phyloP scores from a whole-genome alignment of 2,797 vertebrate species.

The Xerus rutilus region DNA sequence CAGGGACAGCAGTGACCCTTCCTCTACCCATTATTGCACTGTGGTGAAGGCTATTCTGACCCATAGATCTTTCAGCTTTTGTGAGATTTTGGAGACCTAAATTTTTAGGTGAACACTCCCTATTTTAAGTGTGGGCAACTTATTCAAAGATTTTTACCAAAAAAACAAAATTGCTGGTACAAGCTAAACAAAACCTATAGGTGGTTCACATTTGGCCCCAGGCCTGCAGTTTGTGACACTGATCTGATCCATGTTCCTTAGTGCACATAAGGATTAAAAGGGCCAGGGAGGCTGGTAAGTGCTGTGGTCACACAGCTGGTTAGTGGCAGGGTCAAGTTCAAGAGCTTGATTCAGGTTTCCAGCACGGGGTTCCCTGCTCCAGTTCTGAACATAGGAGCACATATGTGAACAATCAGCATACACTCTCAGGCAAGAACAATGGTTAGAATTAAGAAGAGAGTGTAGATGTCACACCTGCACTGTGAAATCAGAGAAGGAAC shows the following conservation, averaged over 20 bases:
- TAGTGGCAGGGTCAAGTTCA: not conserved
- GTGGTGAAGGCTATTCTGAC: not conserved
- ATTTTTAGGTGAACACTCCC: not conserved
- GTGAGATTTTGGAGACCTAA: not conserved
- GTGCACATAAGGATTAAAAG: not conserved
- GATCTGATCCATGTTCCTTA: not conserved
- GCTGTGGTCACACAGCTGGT: not conserved
- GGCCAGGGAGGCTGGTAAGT: not conserved
- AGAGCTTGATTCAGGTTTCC: not conserved
- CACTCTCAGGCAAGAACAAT: not conserved
- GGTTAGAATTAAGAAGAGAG: not conserved
- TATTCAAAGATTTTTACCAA: not conserved
- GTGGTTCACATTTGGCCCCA: not conserved
- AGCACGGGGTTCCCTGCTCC: not conserved
- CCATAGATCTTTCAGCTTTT: not conserved
- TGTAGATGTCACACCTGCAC: not conserved
- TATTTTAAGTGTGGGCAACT: not conserved
- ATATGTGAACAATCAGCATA: not conserved
- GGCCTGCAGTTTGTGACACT: not conserved
- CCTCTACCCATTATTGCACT: rapidly evolving
- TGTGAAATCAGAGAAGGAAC: not conserved
- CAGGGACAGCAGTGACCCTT: no score
- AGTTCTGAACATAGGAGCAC: not conserved
- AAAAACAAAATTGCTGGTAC: not conserved
- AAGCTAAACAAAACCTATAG: not conserved